Conservation (phyloP, 2,888 invertebrate genomes). For the Geotrupes spiniger region DNA sequence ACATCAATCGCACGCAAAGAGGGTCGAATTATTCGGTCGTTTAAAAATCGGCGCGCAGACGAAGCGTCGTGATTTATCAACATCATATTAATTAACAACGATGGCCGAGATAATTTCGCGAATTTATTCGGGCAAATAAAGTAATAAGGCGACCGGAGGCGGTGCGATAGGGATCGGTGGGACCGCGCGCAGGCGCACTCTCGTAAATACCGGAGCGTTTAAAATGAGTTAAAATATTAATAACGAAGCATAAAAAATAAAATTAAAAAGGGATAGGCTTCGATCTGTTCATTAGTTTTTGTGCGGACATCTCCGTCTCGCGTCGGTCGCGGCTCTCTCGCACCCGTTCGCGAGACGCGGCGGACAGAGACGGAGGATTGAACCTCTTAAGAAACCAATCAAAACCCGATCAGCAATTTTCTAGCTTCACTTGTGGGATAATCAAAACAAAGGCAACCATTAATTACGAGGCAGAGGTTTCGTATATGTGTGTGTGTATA, state of each 20-base stretch:
- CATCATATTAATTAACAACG: conserved; percentile 38
- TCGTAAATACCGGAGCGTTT: conserved; percentile 9
- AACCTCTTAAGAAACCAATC: conserved; percentile 43
- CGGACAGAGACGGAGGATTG: conserved; percentile 25
- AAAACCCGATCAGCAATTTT: conserved; percentile 47
- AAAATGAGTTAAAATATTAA: conserved; percentile 44
- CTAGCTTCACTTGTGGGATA: conserved; percentile 47
- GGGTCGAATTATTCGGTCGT: too few species aligned
- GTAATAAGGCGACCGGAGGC: conserved; percentile 18
- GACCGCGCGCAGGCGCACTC: conserved; percentile 4
- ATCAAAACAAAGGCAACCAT: conserved; percentile 49
- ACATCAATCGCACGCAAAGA: too few species aligned
- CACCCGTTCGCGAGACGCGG: conserved; percentile 3
- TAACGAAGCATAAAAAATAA: conserved; percentile 41
- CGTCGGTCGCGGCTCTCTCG: conserved; percentile 10
- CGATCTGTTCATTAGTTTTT: conserved; percentile 45
- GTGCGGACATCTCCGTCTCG: conserved; percentile 29
- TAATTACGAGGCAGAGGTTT: conserved; percentile 45
- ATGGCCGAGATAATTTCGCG: conserved; percentile 32
- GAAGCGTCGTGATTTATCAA: conserved; percentile 34
- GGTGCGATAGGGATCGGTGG: conserved; percentile 11
- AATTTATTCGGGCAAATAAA: conserved; percentile 34
- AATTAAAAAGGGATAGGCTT: conserved; percentile 40
- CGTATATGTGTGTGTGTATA: conserved; percentile 33
- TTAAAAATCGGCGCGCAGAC: conserved; percentile 21